phyloP scores from a whole-genome alignment of 2,113 vertebrate genomes.

The Mandrillus leucophaeus region DNA sequence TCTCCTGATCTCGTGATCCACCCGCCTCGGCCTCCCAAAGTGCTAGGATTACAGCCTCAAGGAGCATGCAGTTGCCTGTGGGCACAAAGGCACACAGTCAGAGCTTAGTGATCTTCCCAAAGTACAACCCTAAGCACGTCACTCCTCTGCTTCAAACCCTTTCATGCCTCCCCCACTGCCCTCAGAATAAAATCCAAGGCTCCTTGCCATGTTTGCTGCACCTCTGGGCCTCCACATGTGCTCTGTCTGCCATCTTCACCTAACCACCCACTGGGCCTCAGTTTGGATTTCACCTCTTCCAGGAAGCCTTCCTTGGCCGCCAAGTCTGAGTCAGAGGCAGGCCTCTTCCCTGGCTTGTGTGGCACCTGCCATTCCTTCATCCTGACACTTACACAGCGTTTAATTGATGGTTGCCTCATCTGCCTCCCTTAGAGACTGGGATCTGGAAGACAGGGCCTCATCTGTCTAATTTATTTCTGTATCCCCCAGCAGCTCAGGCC shows the following conservation, averaged over 20 bases:
- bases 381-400: neutral
- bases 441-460: neutral
- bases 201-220: neutral
- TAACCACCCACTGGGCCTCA: neutral
- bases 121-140: neutral
- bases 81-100: neutral
- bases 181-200: neutral
- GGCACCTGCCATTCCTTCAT: neutral
- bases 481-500: neutral
- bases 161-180: neutral
- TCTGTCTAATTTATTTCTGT: neutral
- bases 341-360: neutral
- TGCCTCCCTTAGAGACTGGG: neutral
- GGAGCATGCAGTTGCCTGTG: neutral
- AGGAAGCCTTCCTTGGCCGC: neutral
- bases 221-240: neutral
- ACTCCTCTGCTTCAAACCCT: neutral
- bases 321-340: neutral
- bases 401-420: neutral
- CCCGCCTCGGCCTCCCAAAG: no score
- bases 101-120: neutral
- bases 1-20: no score
- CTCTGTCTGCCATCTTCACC: neutral
- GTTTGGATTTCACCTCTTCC: neutral
- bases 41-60: neutral